These are phyloP conservation scores for Sula dactylatra DNA, from an alignment of 2,113 vertebrate genomes.

Conservation along the genomic window DNA sequence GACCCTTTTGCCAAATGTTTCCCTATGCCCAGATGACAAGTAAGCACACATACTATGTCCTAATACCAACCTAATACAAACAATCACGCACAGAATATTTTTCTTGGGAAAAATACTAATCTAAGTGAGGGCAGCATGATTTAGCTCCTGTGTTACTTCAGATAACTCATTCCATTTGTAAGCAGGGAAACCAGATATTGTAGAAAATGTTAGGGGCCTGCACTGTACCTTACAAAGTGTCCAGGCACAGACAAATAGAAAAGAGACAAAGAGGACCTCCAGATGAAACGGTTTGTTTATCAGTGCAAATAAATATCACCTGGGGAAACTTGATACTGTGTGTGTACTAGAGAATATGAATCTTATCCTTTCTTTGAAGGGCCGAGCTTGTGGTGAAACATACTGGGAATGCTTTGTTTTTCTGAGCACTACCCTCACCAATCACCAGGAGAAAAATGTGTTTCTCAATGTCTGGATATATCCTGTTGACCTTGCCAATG, in stretches of 20 bases:
- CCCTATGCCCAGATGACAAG: background rate
- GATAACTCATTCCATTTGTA: background rate
- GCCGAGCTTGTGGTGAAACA: background rate
- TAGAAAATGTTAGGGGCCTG: background rate
- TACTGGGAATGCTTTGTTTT: background rate
- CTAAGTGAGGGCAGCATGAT: background rate
- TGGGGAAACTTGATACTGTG: background rate
- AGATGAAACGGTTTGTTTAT: background rate
- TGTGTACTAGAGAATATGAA: background rate
- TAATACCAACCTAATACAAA: background rate
- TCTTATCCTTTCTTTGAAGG: background rate
- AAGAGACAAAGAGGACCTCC: background rate
- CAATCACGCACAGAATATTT: background rate
- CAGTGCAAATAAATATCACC: background rate
- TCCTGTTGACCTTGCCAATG: background rate
- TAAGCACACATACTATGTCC: background rate
- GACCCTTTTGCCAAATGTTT: background rate
- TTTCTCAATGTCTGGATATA: background rate
- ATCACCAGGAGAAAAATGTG: background rate
- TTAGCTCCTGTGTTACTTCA: background rate
- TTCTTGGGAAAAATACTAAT: background rate
- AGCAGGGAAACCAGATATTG: background rate
- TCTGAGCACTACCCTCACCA: rapidly evolving
- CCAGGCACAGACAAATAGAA: background rate
- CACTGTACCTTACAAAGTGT: background rate